Conservation (phyloP, 23 tunicate species). For the Ascidia mentula region DNA sequence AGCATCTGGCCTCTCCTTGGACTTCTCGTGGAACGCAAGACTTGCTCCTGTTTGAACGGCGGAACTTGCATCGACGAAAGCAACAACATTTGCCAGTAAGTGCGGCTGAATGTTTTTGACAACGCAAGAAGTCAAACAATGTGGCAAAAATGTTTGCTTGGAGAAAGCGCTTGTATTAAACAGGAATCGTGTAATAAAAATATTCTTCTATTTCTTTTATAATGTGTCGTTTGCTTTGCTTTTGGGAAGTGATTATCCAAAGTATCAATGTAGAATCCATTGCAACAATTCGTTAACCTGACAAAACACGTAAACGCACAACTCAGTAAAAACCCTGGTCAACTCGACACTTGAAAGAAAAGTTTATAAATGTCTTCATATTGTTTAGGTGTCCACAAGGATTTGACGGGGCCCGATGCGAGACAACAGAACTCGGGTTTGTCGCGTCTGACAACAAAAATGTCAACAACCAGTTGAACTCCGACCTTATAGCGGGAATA, state of each 20-base stretch:
- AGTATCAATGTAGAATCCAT: too few relatives aligned
- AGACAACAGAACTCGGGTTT: constrained; percentile 1
- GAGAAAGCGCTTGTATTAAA: too few relatives aligned
- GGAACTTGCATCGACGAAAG: constrained; percentile 12
- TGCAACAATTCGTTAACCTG: too few relatives aligned
- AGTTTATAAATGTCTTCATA: neutral
- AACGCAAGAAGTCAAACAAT: too few relatives aligned
- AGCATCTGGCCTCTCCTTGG: neutral
- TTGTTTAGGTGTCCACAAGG: constrained; percentile 10
- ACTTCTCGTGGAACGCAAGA: neutral
- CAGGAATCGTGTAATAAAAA: too few relatives aligned
- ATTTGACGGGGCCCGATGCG: constrained; percentile 15
- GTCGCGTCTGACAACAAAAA: constrained; percentile 3
- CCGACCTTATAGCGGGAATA: constrained; percentile 13
- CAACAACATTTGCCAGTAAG: constrained; percentile 14
- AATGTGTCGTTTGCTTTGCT: too few relatives aligned
- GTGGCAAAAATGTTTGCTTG: too few relatives aligned
- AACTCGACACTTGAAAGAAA: too few relatives aligned
- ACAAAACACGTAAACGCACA: too few relatives aligned
- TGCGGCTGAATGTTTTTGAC: neutral
- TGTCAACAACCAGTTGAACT: neutral
- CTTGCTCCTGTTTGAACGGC: neutral
- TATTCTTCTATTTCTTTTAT: too few relatives aligned
- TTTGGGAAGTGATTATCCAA: too few relatives aligned
- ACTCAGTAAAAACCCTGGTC: too few relatives aligned